Evolutionary conservation across 2,888 invertebrate genomes (phyloP).

Genomic region (Germaria angustata): DNA sequence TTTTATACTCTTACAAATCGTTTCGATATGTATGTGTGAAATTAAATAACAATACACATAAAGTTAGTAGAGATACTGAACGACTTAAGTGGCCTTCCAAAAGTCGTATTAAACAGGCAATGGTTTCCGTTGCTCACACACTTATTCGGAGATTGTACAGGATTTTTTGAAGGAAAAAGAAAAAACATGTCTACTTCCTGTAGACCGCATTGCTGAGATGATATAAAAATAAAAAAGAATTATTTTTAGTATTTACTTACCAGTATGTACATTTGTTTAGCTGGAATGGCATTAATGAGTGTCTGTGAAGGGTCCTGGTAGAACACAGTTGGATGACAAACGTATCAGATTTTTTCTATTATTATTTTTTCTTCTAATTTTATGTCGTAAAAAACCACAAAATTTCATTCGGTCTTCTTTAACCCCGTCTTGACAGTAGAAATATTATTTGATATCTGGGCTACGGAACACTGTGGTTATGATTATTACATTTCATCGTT

Average conservation of each 20-base stretch:
- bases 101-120: not conserved
- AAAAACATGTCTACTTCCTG: not conserved
- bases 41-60: not conserved
- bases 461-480: not conserved
- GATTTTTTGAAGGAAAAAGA: not conserved
- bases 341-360: not conserved
- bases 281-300: not conserved
- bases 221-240: not conserved
- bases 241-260: not conserved
- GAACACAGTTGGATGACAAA: not conserved
- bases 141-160: too few relatives aligned
- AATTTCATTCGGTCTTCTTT: slow-evolving; percentile 9
- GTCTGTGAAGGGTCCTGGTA: not conserved
- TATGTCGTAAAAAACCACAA: slow-evolving; percentile 5
- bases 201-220: not conserved
- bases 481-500: not conserved
- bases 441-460: not conserved
- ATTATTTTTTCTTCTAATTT: not conserved
- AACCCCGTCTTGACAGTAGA: not conserved
- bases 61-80: not conserved
- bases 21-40: not conserved
- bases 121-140: not conserved
- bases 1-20: too few relatives aligned
- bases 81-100: not conserved
- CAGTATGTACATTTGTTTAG: not conserved